A percentile compares a stretch with the other conserved stretches of the same genome.
These are phyloP conservation scores for Idaea dimidiata DNA, from an alignment of 2,888 invertebrate species.

Conservation along the genomic window DNA sequence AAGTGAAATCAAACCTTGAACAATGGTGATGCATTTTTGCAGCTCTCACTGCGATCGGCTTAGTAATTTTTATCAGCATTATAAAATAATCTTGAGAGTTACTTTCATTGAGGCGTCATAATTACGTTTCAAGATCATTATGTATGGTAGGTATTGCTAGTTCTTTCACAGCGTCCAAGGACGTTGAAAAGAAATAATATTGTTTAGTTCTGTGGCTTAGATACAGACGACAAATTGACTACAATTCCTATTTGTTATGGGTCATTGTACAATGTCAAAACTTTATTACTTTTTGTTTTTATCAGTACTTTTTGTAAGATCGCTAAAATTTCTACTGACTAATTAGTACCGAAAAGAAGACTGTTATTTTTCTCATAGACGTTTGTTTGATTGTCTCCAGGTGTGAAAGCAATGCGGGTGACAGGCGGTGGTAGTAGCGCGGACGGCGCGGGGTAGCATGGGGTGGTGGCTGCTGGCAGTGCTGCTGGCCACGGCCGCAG, in stretches of 20 bases:
- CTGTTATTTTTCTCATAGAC: constrained; percentile 19
- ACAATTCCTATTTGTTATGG: constrained; percentile 4
- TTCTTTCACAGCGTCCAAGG: neutral
- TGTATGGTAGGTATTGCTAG: neutral
- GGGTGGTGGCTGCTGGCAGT: constrained; percentile 57
- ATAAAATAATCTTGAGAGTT: constrained; percentile 35
- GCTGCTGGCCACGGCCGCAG: constrained; percentile 56
- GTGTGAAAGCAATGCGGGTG: constrained; percentile 53
- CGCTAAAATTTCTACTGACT: too few relatives aligned
- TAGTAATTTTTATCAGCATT: constrained; percentile 39
- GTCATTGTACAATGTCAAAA: neutral
- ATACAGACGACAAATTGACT: neutral
- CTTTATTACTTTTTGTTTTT: constrained; percentile 8
- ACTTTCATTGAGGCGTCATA: constrained; percentile 41
- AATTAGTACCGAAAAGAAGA: too few relatives aligned
- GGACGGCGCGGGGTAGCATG: constrained; percentile 71
- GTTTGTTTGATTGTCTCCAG: constrained; percentile 31
- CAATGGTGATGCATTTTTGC: constrained; percentile 68
- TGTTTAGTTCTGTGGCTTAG: too few relatives aligned
- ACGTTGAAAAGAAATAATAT: too few relatives aligned
- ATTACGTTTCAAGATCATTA: neutral
- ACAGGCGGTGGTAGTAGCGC: constrained; percentile 44
- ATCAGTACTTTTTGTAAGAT: too few relatives aligned
- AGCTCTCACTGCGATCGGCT: constrained; percentile 56
- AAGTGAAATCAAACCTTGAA: constrained; percentile 65